Percentiles rank a stretch among this genome's conserved stretches.
Evolutionary conservation across 2,797 vertebrate species (phyloP).

Genomic region (Naso thynnoides): DNA sequence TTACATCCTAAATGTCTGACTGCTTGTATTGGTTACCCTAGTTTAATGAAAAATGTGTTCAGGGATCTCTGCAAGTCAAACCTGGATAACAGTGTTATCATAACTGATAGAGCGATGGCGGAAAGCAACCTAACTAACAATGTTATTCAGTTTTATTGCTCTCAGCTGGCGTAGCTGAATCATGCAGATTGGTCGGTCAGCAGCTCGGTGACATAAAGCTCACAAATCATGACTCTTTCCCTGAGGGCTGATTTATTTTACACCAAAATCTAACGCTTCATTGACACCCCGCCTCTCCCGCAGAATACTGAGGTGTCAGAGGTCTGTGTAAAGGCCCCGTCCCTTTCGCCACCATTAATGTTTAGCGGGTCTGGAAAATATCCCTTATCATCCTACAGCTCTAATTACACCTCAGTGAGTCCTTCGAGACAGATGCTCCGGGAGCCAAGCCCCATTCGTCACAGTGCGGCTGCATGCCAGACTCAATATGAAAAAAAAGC

Average conservation of each 20-base stretch:
- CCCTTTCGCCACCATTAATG: constrained; percentile 69
- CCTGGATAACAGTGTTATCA: neutral
- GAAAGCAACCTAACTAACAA: constrained; percentile 1
- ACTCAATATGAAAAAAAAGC: constrained; percentile 75
- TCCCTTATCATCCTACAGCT: constrained; percentile 72
- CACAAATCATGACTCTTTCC: constrained; percentile 52
- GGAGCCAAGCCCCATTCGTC: constrained; percentile 83
- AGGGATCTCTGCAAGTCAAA: neutral
- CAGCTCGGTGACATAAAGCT: constrained; percentile 36
- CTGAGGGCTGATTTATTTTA: constrained; percentile 62
- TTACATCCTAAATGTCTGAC: constrained; percentile 1
- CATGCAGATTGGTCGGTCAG: constrained; percentile 26
- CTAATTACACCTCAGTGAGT: constrained; percentile 80
- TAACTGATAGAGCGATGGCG: neutral
- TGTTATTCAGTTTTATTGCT: constrained; percentile 14
- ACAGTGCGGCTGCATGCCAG: constrained; percentile 76
- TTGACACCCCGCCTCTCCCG: constrained; percentile 17
- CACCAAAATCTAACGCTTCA: constrained; percentile 61
- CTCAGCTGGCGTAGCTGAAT: constrained; percentile 14
- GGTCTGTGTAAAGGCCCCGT: constrained; percentile 65
- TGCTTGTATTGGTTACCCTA: neutral
- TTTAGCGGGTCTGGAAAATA: constrained; percentile 61
- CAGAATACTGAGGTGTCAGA: constrained; percentile 65
- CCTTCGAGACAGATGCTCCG: constrained; percentile 80
- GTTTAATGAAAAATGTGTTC: neutral